phyloP scores from a whole-genome alignment of 2,113 vertebrate genomes.

The Leucosticte australis region DNA sequence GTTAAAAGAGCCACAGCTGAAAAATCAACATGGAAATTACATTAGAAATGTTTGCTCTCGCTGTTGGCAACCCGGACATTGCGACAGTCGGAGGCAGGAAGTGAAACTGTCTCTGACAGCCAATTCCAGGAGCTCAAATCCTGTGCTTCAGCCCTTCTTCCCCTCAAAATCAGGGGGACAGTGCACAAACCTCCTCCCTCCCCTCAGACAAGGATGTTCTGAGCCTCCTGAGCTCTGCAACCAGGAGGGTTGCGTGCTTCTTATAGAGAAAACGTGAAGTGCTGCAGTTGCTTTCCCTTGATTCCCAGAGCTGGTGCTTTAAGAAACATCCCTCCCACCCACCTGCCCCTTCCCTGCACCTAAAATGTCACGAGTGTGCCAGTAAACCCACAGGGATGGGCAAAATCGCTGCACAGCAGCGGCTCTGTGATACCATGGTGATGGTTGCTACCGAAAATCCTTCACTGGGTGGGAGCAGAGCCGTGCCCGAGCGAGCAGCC shows the following conservation, averaged over 20 bases:
- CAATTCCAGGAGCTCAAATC: background rate
- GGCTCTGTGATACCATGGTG: constrained; percentile 47
- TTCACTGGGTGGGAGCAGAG: background rate
- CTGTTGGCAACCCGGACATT: background rate
- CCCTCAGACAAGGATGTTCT: background rate
- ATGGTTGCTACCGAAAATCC: constrained; percentile 61
- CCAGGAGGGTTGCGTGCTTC: background rate
- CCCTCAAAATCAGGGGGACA: background rate
- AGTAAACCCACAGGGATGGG: background rate
- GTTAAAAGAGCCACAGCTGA: background rate
- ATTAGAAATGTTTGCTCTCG: background rate
- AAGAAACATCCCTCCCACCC: constrained; percentile 9
- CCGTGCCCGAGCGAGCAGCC: background rate
- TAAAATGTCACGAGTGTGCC: constrained; percentile 38
- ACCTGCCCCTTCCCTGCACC: constrained; percentile 39
- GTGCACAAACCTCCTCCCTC: background rate
- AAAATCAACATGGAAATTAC: background rate
- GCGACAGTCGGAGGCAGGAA: background rate
- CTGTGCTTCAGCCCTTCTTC: background rate
- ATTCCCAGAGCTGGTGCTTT: background rate
- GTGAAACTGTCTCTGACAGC: background rate
- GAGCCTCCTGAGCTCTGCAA: background rate
- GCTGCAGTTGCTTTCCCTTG: background rate
- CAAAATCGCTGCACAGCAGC: constrained; percentile 8
- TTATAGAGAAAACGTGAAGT: background rate